Evolutionary conservation across 1,140 invertebrate species (phyloP), one percentile per base, ranked within the genome.

Genomic region (Planococcus citri): DNA sequence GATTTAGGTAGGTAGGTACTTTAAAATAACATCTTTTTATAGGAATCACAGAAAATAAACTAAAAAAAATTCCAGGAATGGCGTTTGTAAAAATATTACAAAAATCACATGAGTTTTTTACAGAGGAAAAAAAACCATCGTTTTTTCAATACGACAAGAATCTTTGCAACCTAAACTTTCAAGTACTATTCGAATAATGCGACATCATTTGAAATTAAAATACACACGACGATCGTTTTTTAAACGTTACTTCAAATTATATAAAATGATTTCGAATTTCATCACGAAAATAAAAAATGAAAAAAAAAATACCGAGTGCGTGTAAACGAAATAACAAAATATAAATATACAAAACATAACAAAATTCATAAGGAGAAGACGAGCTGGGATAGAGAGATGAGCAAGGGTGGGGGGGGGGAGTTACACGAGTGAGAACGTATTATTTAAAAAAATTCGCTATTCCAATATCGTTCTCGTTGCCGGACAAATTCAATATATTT

Each of bases 361-460:
- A 51, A 51, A 51, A 51, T 51, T 37, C 6, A 37, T 8, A 37
- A 37, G n/a, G n/a, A n/a, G n/a, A n/a, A n/a, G n/a, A n/a, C n/a
- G n/a, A n/a, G n/a, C n/a, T n/a, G n/a, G n/a, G n/a, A n/a, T n/a
- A n/a, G n/a, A n/a, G n/a, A n/a, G 12, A 33, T 33, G 29, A 12
- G 29, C 12, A 33, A 33, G 29, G 29, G 29, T 3, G 12, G n/a
- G 3, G 12, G 29, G 29, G 12, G 12, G 29, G 29, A 12, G 3
- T 33, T 33, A 33, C 29, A 33, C 3, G 29, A 33, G 4, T 33
- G 29, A 12, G 29, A 33, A 33, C 3, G 29, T 33, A 64, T 64
- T 64, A 64, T 27, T 27, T 64, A 64, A 64, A 64, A 64, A 64
- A 64, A 17, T 64, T 64, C 2, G 60, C 60, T 24, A 64, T 64